phyloP scores from a whole-genome alignment of 2,797 vertebrate species.

The Neosilurus mollespiculum region DNA sequence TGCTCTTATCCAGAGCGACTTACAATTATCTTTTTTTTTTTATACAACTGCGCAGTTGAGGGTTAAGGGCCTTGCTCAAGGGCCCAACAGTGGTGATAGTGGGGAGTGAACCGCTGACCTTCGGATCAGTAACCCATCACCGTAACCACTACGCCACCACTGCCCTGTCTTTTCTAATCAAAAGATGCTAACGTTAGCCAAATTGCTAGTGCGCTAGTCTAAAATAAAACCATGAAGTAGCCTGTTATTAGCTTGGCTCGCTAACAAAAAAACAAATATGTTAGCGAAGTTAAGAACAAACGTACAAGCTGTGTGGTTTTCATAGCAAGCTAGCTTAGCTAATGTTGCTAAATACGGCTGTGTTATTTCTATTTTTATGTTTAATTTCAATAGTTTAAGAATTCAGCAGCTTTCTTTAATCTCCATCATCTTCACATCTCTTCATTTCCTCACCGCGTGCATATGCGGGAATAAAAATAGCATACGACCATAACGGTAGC shows the following conservation, averaged over 20 bases:
- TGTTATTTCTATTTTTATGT: not conserved
- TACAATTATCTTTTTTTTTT: too few relatives aligned
- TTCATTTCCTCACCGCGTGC: not conserved
- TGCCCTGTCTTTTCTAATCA: too few relatives aligned
- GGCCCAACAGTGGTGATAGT: too few relatives aligned
- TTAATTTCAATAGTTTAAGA: not conserved
- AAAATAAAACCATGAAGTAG: not conserved
- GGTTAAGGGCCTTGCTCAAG: too few relatives aligned
- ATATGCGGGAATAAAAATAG: slow-evolving; percentile 6
- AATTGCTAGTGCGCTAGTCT: not conserved
- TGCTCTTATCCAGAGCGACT: too few relatives aligned
- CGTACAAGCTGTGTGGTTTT: not conserved
- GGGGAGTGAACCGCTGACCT: too few relatives aligned
- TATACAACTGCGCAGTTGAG: too few relatives aligned
- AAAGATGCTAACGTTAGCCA: not conserved
- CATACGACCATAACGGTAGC: not conserved
- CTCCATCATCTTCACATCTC: not conserved
- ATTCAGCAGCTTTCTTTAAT: not conserved
- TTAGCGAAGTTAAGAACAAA: not conserved
- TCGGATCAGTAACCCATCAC: too few relatives aligned
- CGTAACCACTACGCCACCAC: too few relatives aligned
- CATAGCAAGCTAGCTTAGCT: not conserved
- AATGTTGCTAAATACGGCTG: not conserved
- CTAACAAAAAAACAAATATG: not conserved
- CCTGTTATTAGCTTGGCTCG: not conserved